Evolutionary conservation across 2,888 invertebrate species (phyloP), one percentile per base, ranked within the genome.

Genomic region (Myopa testacea): DNA sequence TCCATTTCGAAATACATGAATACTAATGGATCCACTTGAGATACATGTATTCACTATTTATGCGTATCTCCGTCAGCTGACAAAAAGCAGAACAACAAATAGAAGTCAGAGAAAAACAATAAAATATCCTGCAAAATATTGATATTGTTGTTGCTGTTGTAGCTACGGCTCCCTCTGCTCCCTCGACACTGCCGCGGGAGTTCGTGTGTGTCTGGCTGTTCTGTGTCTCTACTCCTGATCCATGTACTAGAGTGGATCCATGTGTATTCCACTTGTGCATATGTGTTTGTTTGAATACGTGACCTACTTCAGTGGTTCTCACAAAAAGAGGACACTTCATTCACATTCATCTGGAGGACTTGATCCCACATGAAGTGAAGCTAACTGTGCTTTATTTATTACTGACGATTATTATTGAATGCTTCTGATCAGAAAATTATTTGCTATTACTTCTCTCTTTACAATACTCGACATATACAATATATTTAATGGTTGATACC

Each of bases 321-420:
- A 26, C 26, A 26, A 26, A 26, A 26, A 26, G 26, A 26, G 26
- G 45, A 1, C 45, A 8, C 45, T 45, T 45, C 6, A 45, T 45
- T 45, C 45, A 45, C 45, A 45, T 45, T 6, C 45, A 45, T 45
- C 6, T 45, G 45, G 45, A 45, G 26, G 26, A 26, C 26, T 26
- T 26, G 26, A 26, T 26, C 26, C 26, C 1, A 40, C 38, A 40
- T 19, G 62, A 37, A 16, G 38, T 34, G 83, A 52, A 26, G 45
- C 85, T 83, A 81, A 83, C 82, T 83, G 80, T 84, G 45, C 10
- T 45, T 45, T 45, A 45, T 85, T 85, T 85, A 85, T 86, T 85
- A 82, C 81, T 83, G 83, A 84, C 83, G 83, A 85, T 85, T 86
- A 85, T 85, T 86, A 83, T 85, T 85, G 83, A 85, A 84, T 82